Conservation (phyloP, 2,888 invertebrate species). For the Acleris laterana region DNA sequence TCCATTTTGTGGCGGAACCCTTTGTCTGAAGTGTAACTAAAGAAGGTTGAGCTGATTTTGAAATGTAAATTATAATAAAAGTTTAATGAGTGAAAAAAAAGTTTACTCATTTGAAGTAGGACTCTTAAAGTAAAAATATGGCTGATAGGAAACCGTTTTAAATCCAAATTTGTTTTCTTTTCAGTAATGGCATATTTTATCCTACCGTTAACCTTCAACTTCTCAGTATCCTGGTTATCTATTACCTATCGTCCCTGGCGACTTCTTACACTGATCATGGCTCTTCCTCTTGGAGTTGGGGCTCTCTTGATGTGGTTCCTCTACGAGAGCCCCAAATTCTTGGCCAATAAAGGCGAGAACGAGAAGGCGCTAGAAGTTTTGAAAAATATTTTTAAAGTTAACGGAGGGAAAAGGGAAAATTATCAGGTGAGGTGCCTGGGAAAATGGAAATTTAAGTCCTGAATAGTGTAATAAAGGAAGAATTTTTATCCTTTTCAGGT, state of each 20-base stretch:
- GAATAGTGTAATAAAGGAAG: too few relatives aligned
- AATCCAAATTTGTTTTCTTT: constrained; percentile 33
- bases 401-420: constrained; percentile 52
- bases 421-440: constrained; percentile 51
- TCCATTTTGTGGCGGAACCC: too few relatives aligned
- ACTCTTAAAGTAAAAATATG: too few relatives aligned
- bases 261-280: constrained; percentile 80
- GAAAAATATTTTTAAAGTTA: constrained; percentile 51
- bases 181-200: constrained; percentile 86
- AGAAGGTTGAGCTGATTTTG: too few relatives aligned
- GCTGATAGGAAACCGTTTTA: not conserved
- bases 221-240: constrained; percentile 62
- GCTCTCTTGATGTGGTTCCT: constrained; percentile 80
- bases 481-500: constrained; percentile 47
- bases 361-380: constrained; percentile 79
- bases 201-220: constrained; percentile 79
- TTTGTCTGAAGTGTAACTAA: too few relatives aligned
- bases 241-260: constrained; percentile 88
- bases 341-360: constrained; percentile 84
- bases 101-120: too few relatives aligned
- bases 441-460: not conserved
- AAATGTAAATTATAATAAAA: too few relatives aligned
- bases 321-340: constrained; percentile 91
- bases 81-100: too few relatives aligned
- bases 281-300: constrained; percentile 70